phyloP scores from a whole-genome alignment of 2,888 invertebrate species.

The Andrena minutula region DNA sequence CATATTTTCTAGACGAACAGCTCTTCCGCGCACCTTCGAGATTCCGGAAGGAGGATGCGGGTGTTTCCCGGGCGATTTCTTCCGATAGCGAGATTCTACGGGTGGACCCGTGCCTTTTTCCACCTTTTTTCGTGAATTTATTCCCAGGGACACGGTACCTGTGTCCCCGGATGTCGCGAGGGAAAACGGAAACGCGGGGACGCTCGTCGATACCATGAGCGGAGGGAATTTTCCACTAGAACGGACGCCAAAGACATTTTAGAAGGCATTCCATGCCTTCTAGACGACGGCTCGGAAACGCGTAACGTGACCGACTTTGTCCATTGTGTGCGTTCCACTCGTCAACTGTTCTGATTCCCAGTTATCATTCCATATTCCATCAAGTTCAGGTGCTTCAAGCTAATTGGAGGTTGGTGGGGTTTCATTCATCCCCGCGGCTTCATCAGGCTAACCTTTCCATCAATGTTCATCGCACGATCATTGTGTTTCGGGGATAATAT shows the following conservation, averaged over 20 bases:
- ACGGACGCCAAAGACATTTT: constrained; percentile 58
- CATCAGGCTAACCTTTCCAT: too few relatives aligned
- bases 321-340: constrained; percentile 32
- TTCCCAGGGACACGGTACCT: constrained; percentile 57
- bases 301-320: constrained; percentile 60
- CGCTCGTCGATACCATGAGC: constrained; percentile 54
- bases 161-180: constrained; percentile 44
- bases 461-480: too few relatives aligned
- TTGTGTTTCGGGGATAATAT: too few relatives aligned
- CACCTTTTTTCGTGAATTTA: constrained; percentile 54
- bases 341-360: not conserved
- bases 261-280: constrained; percentile 55
- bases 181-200: constrained; percentile 39
- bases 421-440: not conserved
- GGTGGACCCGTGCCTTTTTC: constrained; percentile 31
- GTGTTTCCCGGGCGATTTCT: constrained; percentile 63
- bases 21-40: constrained; percentile 45
- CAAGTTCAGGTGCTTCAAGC: not conserved
- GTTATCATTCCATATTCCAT: not conserved
- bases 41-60: constrained; percentile 65
- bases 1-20: constrained; percentile 77
- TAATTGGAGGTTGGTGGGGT: not conserved
- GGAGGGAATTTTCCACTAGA: constrained; percentile 66
- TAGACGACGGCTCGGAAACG: constrained; percentile 37
- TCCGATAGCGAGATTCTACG: constrained; percentile 62